Evolutionary conservation across 2,113 vertebrate genomes (phyloP).

Genomic region (Psophia crepitans): DNA sequence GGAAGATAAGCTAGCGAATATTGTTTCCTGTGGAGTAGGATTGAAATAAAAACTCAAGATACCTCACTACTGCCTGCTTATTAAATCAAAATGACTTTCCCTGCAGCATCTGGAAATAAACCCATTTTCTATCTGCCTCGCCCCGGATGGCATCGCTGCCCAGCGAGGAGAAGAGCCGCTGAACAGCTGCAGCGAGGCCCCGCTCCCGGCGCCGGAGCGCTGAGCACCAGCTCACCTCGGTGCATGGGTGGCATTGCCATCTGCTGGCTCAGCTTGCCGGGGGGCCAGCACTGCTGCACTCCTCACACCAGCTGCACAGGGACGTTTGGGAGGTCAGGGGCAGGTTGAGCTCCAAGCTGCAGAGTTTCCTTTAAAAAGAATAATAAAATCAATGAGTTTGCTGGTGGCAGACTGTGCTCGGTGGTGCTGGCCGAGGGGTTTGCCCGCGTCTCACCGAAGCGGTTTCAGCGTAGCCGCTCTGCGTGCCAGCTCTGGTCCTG

Average conservation of each 20-base stretch:
- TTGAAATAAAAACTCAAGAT: constrained; percentile 65
- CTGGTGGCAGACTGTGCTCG: not conserved
- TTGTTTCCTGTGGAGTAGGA: constrained; percentile 54
- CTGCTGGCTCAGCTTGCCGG: not conserved
- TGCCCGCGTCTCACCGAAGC: not conserved
- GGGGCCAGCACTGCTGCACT: rapidly evolving
- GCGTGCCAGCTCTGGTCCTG: rapidly evolving
- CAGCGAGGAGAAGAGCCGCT: not conserved
- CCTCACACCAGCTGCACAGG: not conserved
- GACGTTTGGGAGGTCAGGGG: not conserved
- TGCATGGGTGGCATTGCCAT: not conserved
- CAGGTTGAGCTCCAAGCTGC: not conserved
- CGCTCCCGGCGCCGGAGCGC: rapidly evolving
- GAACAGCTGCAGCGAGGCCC: not conserved
- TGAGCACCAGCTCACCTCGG: not conserved
- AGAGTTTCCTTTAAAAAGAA: not conserved
- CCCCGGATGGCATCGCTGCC: not conserved
- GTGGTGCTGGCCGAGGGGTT: not conserved
- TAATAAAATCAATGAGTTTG: not conserved
- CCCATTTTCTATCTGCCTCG: not conserved
- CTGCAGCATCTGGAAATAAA: not conserved
- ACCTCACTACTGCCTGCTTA: constrained; percentile 14
- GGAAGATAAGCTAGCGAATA: constrained; percentile 18
- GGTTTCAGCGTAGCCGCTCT: not conserved
- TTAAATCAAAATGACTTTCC: not conserved